A percentile compares a stretch with the other conserved stretches of the same genome.
Conservation (phyloP, 2,797 vertebrate genomes). For the Erethizon dorsatum region DNA sequence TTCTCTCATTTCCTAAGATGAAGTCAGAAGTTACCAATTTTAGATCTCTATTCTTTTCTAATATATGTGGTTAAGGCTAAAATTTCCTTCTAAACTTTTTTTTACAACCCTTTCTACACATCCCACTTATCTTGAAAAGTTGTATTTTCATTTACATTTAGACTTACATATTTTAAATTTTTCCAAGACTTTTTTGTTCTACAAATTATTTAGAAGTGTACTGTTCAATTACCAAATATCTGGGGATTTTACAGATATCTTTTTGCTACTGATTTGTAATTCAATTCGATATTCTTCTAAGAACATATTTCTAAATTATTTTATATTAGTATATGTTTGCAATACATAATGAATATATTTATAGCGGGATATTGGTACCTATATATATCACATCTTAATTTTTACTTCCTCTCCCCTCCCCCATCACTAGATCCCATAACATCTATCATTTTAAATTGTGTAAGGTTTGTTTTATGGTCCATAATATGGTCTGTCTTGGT, state of each 20-base stretch:
- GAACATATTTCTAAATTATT: neutral
- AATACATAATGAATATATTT: neutral
- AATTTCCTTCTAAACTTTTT: neutral
- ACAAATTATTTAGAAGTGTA: neutral
- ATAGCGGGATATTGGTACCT: neutral
- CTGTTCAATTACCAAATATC: neutral
- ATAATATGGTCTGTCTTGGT: neutral
- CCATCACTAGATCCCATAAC: neutral
- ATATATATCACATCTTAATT: neutral
- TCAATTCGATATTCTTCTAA: neutral
- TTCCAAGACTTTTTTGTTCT: neutral
- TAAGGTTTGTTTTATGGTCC: neutral
- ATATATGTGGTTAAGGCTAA: neutral
- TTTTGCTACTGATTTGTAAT: neutral
- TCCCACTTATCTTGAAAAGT: neutral
- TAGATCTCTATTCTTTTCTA: neutral
- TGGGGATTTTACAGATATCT: neutral
- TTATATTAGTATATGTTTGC: neutral
- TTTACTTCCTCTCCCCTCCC: neutral
- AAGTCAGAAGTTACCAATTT: neutral
- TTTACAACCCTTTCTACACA: neutral
- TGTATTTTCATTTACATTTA: neutral
- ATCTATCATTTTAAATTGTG: neutral
- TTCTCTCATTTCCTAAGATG: neutral
- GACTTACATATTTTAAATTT: neutral